Conservation (phyloP, 1,140 invertebrate genomes). For the Agrilus planipennis region DNA sequence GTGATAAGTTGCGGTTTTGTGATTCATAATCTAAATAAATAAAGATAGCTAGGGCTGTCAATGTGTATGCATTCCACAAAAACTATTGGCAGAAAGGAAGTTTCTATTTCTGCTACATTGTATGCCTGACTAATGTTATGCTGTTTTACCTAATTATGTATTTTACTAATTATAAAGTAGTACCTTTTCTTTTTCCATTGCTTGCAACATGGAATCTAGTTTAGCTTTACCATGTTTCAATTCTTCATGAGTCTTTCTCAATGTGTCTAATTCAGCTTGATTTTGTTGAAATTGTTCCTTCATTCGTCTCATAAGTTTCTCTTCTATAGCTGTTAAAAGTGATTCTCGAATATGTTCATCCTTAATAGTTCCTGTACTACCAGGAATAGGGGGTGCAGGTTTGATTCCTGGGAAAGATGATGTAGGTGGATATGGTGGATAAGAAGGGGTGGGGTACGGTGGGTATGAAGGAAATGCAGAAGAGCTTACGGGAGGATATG, state of each 20-base stretch:
- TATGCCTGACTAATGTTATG: too few species aligned
- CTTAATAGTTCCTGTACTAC: constrained; percentile 67
- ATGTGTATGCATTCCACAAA: too few species aligned
- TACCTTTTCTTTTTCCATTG: constrained; percentile 73
- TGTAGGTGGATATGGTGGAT: constrained; percentile 32
- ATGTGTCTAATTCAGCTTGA: constrained; percentile 82
- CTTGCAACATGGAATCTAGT: constrained; percentile 69
- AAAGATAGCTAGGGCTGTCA: too few species aligned
- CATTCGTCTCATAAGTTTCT: constrained; percentile 77
- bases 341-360: constrained; percentile 93
- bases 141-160: too few species aligned
- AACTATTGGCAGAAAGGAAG: too few species aligned
- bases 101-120: too few species aligned
- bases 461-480: constrained; percentile 22
- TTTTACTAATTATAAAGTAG: neutral
- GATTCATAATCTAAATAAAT: too few species aligned
- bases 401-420: constrained; percentile 13
- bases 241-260: constrained; percentile 81
- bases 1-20: too few species aligned
- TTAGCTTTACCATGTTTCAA: constrained; percentile 73
- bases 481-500: constrained; percentile 22
- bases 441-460: constrained; percentile 26
- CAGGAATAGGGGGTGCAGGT: constrained; percentile 23
- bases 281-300: constrained; percentile 83
- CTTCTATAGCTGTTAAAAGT: constrained; percentile 86